These are phyloP conservation scores for Aphrophora alni DNA, from an alignment of 2,888 invertebrate species.

Conservation along the genomic window DNA sequence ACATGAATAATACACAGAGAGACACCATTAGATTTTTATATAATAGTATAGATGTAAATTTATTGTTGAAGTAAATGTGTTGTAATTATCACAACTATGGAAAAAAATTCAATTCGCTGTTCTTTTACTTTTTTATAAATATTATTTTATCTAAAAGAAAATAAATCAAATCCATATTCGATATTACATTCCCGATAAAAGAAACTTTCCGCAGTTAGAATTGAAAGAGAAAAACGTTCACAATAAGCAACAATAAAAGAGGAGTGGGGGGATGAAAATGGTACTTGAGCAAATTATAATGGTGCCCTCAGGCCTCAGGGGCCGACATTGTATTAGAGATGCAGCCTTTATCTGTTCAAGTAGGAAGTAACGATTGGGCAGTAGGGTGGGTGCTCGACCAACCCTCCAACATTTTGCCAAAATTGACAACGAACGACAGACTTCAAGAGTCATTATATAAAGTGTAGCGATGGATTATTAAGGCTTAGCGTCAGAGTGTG, in stretches of 20 bases:
- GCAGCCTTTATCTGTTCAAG: not conserved
- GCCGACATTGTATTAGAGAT: not conserved
- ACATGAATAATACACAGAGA: too few relatives aligned
- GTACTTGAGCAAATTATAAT: slow-evolving; percentile 6
- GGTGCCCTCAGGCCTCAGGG: not conserved
- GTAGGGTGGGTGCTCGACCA: not conserved
- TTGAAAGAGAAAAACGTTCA: not conserved
- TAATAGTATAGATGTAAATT: too few relatives aligned
- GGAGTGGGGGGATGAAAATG: not conserved
- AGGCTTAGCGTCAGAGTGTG: not conserved
- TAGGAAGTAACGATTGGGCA: not conserved
- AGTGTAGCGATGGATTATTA: not conserved
- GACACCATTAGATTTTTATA: too few relatives aligned
- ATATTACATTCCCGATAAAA: not conserved
- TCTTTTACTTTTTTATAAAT: too few relatives aligned
- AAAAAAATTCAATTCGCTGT: too few relatives aligned
- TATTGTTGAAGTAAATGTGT: too few relatives aligned
- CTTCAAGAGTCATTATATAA: not conserved
- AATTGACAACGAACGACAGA: slow-evolving; percentile 9
- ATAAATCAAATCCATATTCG: not conserved
- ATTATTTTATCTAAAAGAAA: too few relatives aligned
- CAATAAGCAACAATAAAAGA: not conserved
- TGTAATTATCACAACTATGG: too few relatives aligned
- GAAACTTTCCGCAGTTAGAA: not conserved
- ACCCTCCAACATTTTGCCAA: not conserved